These are phyloP conservation scores for Rhabdophis nuchalis DNA, from an alignment of 2,797 vertebrate genomes.

Conservation along the genomic window DNA sequence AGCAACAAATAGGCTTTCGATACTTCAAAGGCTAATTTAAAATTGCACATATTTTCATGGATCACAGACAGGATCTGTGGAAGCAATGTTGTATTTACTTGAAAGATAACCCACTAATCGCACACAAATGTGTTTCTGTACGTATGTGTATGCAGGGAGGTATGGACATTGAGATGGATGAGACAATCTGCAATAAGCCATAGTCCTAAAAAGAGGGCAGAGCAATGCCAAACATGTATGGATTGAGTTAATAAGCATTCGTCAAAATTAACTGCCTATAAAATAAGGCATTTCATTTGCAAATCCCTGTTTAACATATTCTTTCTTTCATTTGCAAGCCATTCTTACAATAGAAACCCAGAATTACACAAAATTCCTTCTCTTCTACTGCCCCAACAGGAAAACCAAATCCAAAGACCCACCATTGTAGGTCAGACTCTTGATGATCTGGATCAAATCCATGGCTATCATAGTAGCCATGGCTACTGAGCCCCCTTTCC, in stretches of 20 bases:
- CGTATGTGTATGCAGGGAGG: background rate
- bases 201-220: background rate
- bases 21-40: background rate
- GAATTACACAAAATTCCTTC: background rate
- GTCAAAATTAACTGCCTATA: background rate
- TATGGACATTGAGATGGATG: background rate
- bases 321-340: background rate
- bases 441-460: background rate
- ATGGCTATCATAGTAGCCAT: background rate
- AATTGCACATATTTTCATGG: background rate
- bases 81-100: background rate
- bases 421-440: background rate
- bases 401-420: background rate
- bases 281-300: background rate
- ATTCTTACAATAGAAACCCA: background rate
- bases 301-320: background rate
- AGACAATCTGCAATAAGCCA: background rate
- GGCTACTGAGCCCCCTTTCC: background rate
- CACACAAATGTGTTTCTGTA: background rate
- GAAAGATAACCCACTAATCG: background rate
- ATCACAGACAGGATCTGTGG: background rate
- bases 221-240: background rate
- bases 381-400: background rate
- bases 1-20: background rate
- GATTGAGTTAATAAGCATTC: background rate